Percentiles rank a stretch among this genome's conserved stretches.
Evolutionary conservation across 2,797 vertebrate species (phyloP).

Genomic region (Zalophus californianus): DNA sequence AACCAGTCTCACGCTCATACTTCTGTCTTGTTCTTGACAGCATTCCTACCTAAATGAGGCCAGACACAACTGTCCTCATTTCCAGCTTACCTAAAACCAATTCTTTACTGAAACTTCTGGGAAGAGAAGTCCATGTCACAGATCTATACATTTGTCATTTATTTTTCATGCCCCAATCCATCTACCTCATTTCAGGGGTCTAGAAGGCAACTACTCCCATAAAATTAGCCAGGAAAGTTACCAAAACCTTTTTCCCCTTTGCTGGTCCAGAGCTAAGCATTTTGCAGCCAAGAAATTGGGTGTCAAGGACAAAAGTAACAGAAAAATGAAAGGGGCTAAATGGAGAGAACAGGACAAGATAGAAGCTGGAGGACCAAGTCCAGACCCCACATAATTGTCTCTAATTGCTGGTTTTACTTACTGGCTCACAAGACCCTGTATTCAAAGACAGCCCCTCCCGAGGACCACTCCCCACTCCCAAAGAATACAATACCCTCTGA

Average conservation of each 20-base stretch:
- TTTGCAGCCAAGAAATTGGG: conserved; percentile 32
- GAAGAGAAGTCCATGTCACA: background rate
- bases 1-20: background rate
- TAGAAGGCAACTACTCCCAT: conserved; percentile 37
- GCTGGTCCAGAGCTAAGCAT: conserved; percentile 45
- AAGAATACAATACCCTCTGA: conserved; percentile 73
- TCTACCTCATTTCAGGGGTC: conserved; percentile 33
- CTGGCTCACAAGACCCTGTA: background rate
- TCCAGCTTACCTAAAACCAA: background rate
- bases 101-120: conserved; percentile 46
- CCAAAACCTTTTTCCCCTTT: background rate
- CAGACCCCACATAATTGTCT: background rate
- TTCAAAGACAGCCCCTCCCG: conserved; percentile 57
- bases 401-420: conserved; percentile 43
- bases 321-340: conserved; percentile 57
- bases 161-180: conserved; percentile 33
- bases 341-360: conserved; percentile 25
- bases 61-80: background rate
- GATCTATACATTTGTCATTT: conserved; percentile 15
- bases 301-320: conserved; percentile 53
- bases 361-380: conserved; percentile 22
- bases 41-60: background rate
- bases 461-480: conserved; percentile 22
- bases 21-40: background rate
- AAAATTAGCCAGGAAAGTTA: conserved; percentile 66